Conservation (phyloP, 2,888 invertebrate species). For the Trissolcus japonicus region DNA sequence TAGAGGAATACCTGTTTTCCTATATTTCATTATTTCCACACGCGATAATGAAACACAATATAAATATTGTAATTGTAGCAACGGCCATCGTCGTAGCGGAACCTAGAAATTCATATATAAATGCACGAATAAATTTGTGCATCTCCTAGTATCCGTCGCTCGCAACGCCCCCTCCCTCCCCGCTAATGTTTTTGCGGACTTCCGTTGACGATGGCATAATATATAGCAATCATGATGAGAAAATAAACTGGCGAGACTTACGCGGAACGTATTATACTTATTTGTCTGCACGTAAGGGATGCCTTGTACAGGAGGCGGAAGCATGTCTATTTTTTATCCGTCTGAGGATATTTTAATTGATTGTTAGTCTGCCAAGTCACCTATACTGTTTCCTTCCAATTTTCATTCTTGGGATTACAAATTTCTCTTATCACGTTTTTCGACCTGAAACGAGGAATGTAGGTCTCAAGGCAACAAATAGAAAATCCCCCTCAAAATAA, state of each 20-base stretch:
- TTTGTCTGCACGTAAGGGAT: constrained; percentile 53
- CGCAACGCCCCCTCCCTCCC: constrained; percentile 22
- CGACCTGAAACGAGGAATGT: background rate
- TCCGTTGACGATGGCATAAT: constrained; percentile 47
- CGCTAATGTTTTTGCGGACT: constrained; percentile 46
- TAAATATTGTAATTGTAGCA: constrained; percentile 1
- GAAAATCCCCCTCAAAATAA: background rate
- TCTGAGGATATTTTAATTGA: constrained; percentile 46
- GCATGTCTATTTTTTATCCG: constrained; percentile 35
- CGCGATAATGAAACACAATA: constrained; percentile 10
- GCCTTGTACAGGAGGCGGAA: constrained; percentile 43
- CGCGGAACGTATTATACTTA: constrained; percentile 50
- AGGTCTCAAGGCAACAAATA: background rate
- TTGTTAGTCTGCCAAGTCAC: constrained; percentile 35
- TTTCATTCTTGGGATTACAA: background rate
- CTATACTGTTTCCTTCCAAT: constrained; percentile 8
- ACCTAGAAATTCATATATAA: constrained; percentile 14
- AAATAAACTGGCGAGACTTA: constrained; percentile 46
- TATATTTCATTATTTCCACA: constrained; percentile 13
- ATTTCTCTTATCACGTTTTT: constrained; percentile 1
- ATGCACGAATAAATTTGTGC: constrained; percentile 26
- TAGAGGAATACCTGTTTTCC: too few species aligned
- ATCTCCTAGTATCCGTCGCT: constrained; percentile 27
- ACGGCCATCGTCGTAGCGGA: background rate
- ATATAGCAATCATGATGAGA: constrained; percentile 49